Base-by-base conservation (phyloP, 2,888 invertebrate genomes). In the Cheiracanthium punctorium region DNA sequence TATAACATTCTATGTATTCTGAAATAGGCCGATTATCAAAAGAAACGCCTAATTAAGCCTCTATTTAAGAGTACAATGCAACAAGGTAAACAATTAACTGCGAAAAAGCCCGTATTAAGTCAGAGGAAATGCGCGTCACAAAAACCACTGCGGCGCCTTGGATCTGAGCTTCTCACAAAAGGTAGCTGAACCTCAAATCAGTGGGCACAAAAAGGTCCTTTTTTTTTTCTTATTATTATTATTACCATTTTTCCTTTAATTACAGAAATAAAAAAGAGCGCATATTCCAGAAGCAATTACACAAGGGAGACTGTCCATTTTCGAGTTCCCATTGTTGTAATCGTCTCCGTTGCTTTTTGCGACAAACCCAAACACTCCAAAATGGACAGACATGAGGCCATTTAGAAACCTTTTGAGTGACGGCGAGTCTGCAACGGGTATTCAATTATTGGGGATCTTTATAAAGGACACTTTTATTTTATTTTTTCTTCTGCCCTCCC, bases 111-210 rank as follows among this genome's bases (percentile, higher is more conserved):
- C 4, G 7, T 24, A 5, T 1, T 24, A 24, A 24, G 1, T 5
- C 4, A 58, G 24, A 24, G 58, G 24, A 58, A 58, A 58, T 24
- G n/a, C 24, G 24, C 58, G 58, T 58, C 58, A 24, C 24, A 24
- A 58, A 2, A 48, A 12, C 7, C 8, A n/a, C n/a, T 10, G 10
- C 24, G 58, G 58, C 58, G 58, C 58, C 58, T 58, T 24, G 5
- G 24, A 24, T 58, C 58, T 58, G 58, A 10, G 4, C 10, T 81
- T 81, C 75, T 69, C 75, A 71, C 33, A 41, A 58, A 48, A 28
- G 79, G 74, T 80, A 65, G 74, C 69, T 81, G 81, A 81, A 74
- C 81, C 30, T 33, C 43, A 74, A 74, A 69, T 29, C 69, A 48
- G 14, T 1, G 33, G 20, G 24, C 1, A 58, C 20, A 58, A 48